Percentiles rank a stretch among this genome's conserved stretches.
Conservation (phyloP, 2,113 vertebrate genomes). For the Bombycilla garrulus region DNA sequence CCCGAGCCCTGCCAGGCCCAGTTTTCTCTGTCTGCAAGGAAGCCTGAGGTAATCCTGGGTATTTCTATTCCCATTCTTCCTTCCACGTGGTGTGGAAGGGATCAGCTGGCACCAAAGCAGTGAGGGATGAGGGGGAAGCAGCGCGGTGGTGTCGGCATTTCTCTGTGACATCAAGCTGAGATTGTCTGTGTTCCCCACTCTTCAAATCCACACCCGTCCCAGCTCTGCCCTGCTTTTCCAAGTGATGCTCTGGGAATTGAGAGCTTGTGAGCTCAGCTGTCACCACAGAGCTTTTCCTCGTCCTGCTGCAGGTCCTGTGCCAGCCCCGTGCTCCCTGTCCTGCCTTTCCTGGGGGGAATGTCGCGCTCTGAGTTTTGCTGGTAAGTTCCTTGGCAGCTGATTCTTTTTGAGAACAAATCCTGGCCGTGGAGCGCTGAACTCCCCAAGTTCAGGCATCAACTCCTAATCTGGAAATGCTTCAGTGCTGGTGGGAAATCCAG, state of each 20-base stretch:
- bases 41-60: background rate
- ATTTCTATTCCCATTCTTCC: background rate
- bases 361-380: background rate
- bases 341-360: background rate
- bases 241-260: background rate
- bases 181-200: background rate
- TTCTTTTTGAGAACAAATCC: background rate
- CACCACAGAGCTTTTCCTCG: background rate
- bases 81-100: background rate
- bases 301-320: background rate
- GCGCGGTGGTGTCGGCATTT: background rate
- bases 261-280: background rate
- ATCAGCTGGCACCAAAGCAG: background rate
- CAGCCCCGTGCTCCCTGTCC: background rate
- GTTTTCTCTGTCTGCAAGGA: background rate
- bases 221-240: background rate
- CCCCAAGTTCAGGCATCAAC: accelerated
- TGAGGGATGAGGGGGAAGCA: background rate
- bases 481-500: background rate
- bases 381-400: background rate
- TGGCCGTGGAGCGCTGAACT: accelerated
- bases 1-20: background rate
- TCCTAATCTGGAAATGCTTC: background rate
- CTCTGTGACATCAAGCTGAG: background rate
- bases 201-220: background rate